phyloP scores from a whole-genome alignment of 2,797 vertebrate genomes.

The Lutjanus argentimaculatus region DNA sequence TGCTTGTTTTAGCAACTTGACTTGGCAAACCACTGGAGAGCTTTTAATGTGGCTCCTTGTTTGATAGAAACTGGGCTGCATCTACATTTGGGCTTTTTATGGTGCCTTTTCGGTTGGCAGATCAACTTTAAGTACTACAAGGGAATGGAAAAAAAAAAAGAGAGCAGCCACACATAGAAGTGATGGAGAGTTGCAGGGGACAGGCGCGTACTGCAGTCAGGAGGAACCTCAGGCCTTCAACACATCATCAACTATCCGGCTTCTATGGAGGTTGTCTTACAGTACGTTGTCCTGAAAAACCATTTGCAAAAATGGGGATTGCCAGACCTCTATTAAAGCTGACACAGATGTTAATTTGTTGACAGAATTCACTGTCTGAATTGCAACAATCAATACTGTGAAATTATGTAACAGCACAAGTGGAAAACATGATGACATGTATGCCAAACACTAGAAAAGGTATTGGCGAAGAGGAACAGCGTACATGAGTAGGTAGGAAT shows the following conservation, averaged over 20 bases:
- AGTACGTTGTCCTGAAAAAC: background rate
- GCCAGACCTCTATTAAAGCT: conserved; percentile 5
- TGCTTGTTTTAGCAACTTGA: conserved; percentile 70
- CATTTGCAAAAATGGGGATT: conserved; percentile 10
- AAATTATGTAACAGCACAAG: conserved; percentile 11
- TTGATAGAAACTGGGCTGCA: conserved; percentile 62
- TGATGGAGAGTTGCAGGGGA: conserved; percentile 40
- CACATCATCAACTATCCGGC: conserved; percentile 17
- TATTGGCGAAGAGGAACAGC: background rate
- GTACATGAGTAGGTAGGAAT: background rate
- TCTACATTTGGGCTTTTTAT: conserved; percentile 61
- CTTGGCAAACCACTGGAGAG: conserved; percentile 68
- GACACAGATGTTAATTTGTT: conserved; percentile 17
- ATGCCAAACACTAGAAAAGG: conserved; percentile 2
- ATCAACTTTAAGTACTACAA: conserved; percentile 46
- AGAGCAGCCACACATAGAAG: conserved; percentile 40
- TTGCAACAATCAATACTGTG: background rate
- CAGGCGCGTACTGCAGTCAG: conserved; percentile 22
- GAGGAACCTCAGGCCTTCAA: conserved; percentile 18
- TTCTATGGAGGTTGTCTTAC: background rate
- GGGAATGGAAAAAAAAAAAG: conserved; percentile 47
- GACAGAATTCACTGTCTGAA: conserved; percentile 4
- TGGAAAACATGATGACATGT: conserved; percentile 12
- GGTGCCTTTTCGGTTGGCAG: conserved; percentile 46
- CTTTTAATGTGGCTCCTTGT: conserved; percentile 69